These are phyloP conservation scores for Xerus inauris DNA, from an alignment of 2,113 vertebrate genomes.

Conservation along the genomic window DNA sequence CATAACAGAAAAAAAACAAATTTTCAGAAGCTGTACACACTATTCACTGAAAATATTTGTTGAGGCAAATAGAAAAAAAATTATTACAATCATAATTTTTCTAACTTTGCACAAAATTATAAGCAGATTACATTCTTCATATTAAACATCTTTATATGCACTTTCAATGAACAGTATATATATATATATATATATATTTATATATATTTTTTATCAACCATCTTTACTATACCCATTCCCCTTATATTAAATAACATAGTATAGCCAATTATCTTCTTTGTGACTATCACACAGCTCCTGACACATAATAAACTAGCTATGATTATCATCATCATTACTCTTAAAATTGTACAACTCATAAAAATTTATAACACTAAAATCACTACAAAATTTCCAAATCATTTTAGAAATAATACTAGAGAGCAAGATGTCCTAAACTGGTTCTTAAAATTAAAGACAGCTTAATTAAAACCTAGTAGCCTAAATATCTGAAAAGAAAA, in stretches of 20 bases:
- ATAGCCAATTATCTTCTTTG: not conserved
- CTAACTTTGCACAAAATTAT: no score
- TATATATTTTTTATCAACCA: no score
- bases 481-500: not conserved
- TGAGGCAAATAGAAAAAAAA: no score
- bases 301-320: not conserved
- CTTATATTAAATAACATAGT: not conserved
- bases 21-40: no score
- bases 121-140: no score
- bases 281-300: not conserved
- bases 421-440: not conserved
- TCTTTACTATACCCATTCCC: no score
- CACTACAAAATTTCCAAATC: not conserved
- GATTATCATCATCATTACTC: not conserved
- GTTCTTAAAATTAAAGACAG: not conserved
- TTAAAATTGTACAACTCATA: not conserved
- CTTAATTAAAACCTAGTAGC: conserved; percentile 32
- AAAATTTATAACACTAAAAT: conserved; percentile 7
- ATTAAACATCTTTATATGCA: no score
- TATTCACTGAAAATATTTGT: no score
- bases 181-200: no score
- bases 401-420: conserved; percentile 2
- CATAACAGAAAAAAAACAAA: no score
- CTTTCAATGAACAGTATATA: no score
- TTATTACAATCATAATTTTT: no score